Conservation (phyloP, 2,888 invertebrate genomes). For the Oligia latruncula region DNA sequence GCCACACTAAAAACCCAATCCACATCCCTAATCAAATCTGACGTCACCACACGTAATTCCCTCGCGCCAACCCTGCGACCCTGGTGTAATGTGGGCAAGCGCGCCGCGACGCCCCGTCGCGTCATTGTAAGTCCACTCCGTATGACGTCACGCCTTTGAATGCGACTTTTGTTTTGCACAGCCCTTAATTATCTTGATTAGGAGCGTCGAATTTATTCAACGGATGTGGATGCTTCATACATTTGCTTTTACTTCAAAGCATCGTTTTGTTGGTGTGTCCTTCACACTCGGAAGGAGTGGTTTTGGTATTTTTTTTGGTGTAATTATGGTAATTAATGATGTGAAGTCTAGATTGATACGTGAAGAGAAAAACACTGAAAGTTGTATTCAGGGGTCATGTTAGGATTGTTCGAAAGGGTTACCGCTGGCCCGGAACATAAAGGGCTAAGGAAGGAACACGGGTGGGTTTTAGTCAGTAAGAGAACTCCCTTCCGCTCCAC, state of each 20-base stretch:
- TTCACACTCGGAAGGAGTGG: constrained; percentile 2
- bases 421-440: no score
- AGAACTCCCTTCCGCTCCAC: no score
- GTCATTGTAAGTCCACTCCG: constrained; percentile 76
- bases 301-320: constrained; percentile 17
- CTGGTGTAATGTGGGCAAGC: constrained; percentile 76
- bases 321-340: constrained; percentile 35
- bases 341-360: neutral
- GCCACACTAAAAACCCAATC: constrained; percentile 42
- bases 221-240: constrained; percentile 41
- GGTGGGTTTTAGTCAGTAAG: no score
- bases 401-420: no score
- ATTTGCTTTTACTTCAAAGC: constrained; percentile 35
- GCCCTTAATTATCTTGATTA: constrained; percentile 87
- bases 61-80: constrained; percentile 77
- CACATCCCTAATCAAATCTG: constrained; percentile 49
- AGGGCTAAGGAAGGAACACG: no score
- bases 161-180: constrained; percentile 80
- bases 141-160: constrained; percentile 80
- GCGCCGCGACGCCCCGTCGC: constrained; percentile 76
- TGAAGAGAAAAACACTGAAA: no score
- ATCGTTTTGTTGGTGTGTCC: constrained; percentile 19
- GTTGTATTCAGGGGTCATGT: neutral
- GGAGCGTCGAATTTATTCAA: constrained; percentile 70
- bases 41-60: constrained; percentile 47